A percentile compares a stretch with the other conserved stretches of the same genome.
Conservation (phyloP, 2,113 vertebrate genomes). For the Himantopus leucocephalus region DNA sequence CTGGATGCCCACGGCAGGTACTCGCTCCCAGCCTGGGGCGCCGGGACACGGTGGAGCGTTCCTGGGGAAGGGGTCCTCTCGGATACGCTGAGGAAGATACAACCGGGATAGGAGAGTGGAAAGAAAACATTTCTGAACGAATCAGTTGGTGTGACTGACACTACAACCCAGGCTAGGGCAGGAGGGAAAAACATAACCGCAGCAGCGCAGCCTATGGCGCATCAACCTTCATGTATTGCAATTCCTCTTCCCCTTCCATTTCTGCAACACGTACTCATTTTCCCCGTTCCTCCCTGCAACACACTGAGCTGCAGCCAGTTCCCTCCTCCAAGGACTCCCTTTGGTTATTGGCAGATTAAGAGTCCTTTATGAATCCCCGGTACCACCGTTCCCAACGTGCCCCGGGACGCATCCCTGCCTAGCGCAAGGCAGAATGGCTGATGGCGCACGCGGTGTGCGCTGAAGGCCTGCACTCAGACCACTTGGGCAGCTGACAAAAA, state of each 20-base stretch:
- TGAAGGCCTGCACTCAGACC: too few relatives aligned
- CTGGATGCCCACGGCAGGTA: not conserved
- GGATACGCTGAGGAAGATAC: not conserved
- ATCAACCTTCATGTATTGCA: not conserved
- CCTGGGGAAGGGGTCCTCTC: not conserved
- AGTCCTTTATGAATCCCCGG: not conserved
- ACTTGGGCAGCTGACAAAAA: too few relatives aligned
- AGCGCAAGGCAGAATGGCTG: not conserved
- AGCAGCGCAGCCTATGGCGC: not conserved
- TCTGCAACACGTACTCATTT: not conserved
- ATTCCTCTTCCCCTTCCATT: not conserved
- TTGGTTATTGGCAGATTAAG: not conserved
- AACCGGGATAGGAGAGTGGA: not conserved
- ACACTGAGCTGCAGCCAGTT: not conserved
- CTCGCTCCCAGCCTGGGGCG: not conserved
- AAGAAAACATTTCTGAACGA: not conserved
- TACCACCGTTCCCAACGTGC: fast-evolving
- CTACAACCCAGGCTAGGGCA: not conserved
- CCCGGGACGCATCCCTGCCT: not conserved
- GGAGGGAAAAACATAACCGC: not conserved
- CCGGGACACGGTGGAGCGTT: fast-evolving
- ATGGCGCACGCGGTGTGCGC: too few relatives aligned
- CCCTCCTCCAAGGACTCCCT: not conserved
- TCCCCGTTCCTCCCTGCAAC: not conserved
- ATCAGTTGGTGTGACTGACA: not conserved